Percentiles rank a stretch among this genome's conserved stretches.
phyloP scores from a whole-genome alignment of 2,888 invertebrate species.

The Taphrorychus bicolor region DNA sequence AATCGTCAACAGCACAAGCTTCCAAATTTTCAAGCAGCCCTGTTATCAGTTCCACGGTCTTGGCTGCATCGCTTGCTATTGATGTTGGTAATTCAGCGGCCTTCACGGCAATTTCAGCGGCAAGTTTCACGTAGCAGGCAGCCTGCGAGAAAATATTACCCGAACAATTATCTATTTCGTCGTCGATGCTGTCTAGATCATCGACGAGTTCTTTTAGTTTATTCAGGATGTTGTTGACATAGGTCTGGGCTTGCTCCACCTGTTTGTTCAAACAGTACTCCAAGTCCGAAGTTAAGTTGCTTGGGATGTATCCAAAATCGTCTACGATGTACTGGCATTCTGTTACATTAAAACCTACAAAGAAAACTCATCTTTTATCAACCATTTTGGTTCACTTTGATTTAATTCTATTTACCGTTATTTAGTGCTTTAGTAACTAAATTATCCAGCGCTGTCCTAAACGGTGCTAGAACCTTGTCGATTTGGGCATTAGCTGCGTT shows the following conservation, averaged over 20 bases:
- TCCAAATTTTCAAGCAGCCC: conserved; percentile 28
- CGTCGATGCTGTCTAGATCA: conserved; percentile 26
- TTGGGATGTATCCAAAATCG: conserved; percentile 24
- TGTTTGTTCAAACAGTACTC: conserved; percentile 27
- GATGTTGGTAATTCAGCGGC: conserved; percentile 22
- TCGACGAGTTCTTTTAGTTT: conserved; percentile 26
- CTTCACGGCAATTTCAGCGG: conserved; percentile 25
- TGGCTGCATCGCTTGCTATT: conserved; percentile 30
- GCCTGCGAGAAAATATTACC: conserved; percentile 20
- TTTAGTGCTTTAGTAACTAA: conserved; percentile 22
- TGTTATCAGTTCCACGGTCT: conserved; percentile 21
- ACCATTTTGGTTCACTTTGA: no score
- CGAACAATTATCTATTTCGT: conserved; percentile 31
- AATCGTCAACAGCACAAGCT: conserved; percentile 12
- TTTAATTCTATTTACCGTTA: neutral
- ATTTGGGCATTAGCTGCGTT: conserved; percentile 26
- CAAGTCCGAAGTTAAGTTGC: conserved; percentile 18
- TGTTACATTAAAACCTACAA: conserved; percentile 29
- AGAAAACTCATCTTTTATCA: no score
- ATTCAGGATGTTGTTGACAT: conserved; percentile 28
- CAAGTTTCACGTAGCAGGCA: conserved; percentile 34
- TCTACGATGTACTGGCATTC: conserved; percentile 31
- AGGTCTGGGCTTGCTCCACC: conserved; percentile 24
- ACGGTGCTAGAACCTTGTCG: conserved; percentile 20
- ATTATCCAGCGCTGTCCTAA: conserved; percentile 29